Conservation (phyloP, 2,113 vertebrate species). For the human (Homo sapiens) region DNA sequence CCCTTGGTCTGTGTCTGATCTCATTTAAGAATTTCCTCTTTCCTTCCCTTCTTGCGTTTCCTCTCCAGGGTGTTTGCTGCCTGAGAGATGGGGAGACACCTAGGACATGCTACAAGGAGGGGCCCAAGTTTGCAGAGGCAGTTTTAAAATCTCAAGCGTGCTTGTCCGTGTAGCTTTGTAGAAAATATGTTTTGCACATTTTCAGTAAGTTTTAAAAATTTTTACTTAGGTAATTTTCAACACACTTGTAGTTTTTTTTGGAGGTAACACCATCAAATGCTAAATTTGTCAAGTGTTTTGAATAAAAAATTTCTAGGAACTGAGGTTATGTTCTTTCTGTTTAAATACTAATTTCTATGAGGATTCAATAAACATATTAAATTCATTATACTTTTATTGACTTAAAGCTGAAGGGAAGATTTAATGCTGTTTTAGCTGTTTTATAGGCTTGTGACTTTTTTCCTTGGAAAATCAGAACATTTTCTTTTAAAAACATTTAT, state of each 20-base stretch:
- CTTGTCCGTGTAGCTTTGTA: background rate
- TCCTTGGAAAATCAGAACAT: background rate
- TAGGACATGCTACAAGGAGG: background rate
- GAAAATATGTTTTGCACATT: background rate
- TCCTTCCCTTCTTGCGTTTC: slow-evolving; percentile 6
- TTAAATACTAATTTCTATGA: slow-evolving; percentile 40
- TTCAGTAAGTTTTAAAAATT: background rate
- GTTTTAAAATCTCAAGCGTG: background rate
- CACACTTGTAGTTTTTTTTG: background rate
- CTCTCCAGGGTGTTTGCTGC: background rate
- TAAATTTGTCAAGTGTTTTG: slow-evolving; percentile 33
- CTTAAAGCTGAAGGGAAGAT: background rate
- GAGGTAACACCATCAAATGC: background rate
- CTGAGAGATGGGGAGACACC: background rate
- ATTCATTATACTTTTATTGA: slow-evolving; percentile 34
- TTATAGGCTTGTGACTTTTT: background rate
- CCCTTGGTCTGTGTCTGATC: background rate
- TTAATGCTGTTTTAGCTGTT: background rate
- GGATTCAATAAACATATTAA: background rate
- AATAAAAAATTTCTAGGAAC: background rate
- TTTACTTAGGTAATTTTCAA: slow-evolving; percentile 11
- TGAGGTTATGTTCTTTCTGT: background rate
- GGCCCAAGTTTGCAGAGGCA: background rate
- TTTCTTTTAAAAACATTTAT: slow-evolving; percentile 11
- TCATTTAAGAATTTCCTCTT: slow-evolving; percentile 43